Percentiles rank a stretch among this genome's conserved stretches.
Conservation (phyloP, 2,113 vertebrate genomes). For the Dicerorhinus sumatrensis region DNA sequence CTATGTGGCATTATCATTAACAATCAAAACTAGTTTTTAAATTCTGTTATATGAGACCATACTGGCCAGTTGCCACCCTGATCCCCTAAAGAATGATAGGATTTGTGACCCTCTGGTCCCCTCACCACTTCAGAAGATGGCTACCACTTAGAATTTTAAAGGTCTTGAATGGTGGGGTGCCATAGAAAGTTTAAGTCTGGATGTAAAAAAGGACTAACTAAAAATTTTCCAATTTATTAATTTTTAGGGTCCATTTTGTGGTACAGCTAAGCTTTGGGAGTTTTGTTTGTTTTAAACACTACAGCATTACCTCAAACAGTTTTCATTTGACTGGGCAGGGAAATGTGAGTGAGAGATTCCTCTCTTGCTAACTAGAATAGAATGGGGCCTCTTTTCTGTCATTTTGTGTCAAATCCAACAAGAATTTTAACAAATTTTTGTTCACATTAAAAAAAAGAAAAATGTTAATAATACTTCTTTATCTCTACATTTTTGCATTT, state of each 20-base stretch:
- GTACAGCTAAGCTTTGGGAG: not conserved
- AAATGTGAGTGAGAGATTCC: not conserved
- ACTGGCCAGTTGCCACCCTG: not conserved
- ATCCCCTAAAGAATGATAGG: not conserved
- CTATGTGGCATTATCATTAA: not conserved
- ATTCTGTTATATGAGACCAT: conserved; percentile 40
- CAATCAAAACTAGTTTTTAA: not conserved
- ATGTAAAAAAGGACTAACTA: conserved; percentile 29
- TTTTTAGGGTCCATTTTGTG: conserved; percentile 34
- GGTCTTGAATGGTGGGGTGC: not conserved
- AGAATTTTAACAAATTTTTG: conserved; percentile 22
- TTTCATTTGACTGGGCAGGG: not conserved
- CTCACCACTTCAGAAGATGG: not conserved
- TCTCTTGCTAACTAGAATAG: not conserved
- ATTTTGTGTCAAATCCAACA: not conserved
- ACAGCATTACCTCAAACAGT: not conserved
- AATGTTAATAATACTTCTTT: not conserved
- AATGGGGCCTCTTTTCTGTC: not conserved
- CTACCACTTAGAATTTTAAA: not conserved
- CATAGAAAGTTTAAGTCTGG: conserved; percentile 10
- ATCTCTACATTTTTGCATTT: not conserved
- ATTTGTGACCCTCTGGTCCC: not conserved
- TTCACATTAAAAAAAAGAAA: conserved; percentile 22
- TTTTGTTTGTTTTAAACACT: conserved; percentile 32
- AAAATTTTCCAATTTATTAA: conserved; percentile 38